A percentile compares a stretch with the other conserved stretches of the same genome.
phyloP scores from a whole-genome alignment of 1,140 invertebrate species.

The Aphis craccivora region DNA sequence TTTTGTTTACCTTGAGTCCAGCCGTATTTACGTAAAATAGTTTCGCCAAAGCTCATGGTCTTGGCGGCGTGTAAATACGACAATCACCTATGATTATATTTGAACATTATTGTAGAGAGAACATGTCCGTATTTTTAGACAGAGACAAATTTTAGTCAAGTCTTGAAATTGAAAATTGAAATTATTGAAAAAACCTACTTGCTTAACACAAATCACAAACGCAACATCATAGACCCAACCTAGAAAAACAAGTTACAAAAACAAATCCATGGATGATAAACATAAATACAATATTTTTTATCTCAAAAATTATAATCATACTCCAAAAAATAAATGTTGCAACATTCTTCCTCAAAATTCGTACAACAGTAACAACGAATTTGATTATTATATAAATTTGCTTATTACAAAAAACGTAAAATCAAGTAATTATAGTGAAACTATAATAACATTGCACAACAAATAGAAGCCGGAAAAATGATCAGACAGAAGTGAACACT shows the following conservation, averaged over 20 bases:
- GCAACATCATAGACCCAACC: slow-evolving; percentile 55
- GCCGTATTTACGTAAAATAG: slow-evolving; percentile 58
- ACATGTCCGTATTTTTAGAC: neutral
- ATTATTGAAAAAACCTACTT: neutral
- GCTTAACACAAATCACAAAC: slow-evolving; percentile 51
- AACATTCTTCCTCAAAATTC: neutral
- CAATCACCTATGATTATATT: slow-evolving; percentile 36
- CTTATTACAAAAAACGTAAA: neutral
- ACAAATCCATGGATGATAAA: slow-evolving; percentile 54
- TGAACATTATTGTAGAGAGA: neutral
- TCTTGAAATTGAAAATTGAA: slow-evolving; percentile 14
- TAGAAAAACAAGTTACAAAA: slow-evolving; percentile 44
- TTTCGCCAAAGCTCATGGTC: slow-evolving; percentile 58
- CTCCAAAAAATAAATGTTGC: neutral
- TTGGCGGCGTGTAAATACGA: neutral
- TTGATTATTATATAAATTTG: neutral
- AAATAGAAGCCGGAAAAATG: neutral
- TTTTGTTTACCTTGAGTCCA: slow-evolving; percentile 58
- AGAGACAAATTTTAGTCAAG: neutral
- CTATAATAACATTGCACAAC: neutral
- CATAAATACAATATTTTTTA: neutral
- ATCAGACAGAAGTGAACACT: neutral
- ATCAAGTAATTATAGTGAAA: neutral
- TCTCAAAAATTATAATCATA: neutral
- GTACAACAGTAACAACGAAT: neutral